Conservation (phyloP, 2,888 invertebrate species). For the Epirrhoe tristata region DNA sequence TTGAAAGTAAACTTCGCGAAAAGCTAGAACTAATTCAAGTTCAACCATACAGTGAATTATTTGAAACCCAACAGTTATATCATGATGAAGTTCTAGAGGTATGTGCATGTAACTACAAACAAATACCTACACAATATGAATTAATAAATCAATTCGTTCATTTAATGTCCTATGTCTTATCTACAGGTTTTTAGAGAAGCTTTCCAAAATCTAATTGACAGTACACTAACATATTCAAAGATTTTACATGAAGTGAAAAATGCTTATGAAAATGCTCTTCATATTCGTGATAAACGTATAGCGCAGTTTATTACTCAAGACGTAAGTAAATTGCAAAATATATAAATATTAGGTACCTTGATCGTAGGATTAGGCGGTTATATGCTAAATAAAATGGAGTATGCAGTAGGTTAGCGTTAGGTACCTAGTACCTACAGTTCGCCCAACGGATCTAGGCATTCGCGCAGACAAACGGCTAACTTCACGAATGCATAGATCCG, state of each 20-base stretch:
- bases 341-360: no score
- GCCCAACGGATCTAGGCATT: no score
- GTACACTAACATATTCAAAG: slow-evolving; percentile 66
- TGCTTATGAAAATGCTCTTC: slow-evolving; percentile 72
- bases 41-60: slow-evolving; percentile 57
- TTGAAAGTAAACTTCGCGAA: slow-evolving; percentile 55
- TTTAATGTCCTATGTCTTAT: neutral
- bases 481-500: no score
- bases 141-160: no score
- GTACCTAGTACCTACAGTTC: no score
- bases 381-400: no score
- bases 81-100: slow-evolving; percentile 68
- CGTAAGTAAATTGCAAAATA: slow-evolving; percentile 57
- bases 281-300: slow-evolving; percentile 71
- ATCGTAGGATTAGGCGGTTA: no score
- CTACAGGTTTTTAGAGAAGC: slow-evolving; percentile 74
- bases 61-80: slow-evolving; percentile 65
- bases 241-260: slow-evolving; percentile 68
- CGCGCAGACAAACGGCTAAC: no score
- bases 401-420: no score
- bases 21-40: slow-evolving; percentile 60
- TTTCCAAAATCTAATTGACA: slow-evolving; percentile 63
- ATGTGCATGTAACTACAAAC: slow-evolving; percentile 17
- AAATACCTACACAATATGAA: no score
- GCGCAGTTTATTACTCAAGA: slow-evolving; percentile 70